These are phyloP conservation scores for Ia io DNA, from an alignment of 2,113 vertebrate genomes.

Conservation along the genomic window DNA sequence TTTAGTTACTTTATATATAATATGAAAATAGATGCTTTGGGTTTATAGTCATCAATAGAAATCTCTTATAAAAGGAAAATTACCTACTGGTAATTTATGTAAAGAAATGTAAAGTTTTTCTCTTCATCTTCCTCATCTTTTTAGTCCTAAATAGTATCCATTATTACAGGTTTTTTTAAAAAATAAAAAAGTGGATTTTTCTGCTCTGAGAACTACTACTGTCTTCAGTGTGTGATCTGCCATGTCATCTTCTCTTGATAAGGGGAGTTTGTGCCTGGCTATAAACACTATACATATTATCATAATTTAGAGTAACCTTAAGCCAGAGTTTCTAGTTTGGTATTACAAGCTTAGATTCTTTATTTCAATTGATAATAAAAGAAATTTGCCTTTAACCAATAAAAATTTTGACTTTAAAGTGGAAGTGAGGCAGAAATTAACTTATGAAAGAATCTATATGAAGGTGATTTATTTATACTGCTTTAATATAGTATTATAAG, in stretches of 20 bases:
- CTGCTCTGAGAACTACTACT: background rate
- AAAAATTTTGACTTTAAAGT: background rate
- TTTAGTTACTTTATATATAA: background rate
- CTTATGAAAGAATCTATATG: background rate
- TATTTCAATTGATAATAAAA: slow-evolving; percentile 1
- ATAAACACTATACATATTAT: background rate
- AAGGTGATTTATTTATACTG: background rate
- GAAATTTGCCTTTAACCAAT: background rate
- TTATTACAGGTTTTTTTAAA: background rate
- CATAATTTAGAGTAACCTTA: background rate
- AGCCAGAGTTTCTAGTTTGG: background rate
- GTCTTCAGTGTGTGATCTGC: background rate
- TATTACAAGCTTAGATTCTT: background rate
- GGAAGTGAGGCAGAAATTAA: slow-evolving; percentile 7
- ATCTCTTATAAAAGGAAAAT: background rate
- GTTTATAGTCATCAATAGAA: background rate
- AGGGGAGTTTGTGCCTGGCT: background rate
- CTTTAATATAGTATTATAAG: background rate
- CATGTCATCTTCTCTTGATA: background rate
- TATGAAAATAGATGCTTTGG: background rate
- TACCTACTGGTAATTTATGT: background rate
- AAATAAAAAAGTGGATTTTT: background rate
- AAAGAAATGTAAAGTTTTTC: background rate
- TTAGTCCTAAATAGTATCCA: background rate
- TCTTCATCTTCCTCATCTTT: background rate